Base-by-base conservation (phyloP, 2,888 invertebrate species). In the Embidobia sp. region DNA sequence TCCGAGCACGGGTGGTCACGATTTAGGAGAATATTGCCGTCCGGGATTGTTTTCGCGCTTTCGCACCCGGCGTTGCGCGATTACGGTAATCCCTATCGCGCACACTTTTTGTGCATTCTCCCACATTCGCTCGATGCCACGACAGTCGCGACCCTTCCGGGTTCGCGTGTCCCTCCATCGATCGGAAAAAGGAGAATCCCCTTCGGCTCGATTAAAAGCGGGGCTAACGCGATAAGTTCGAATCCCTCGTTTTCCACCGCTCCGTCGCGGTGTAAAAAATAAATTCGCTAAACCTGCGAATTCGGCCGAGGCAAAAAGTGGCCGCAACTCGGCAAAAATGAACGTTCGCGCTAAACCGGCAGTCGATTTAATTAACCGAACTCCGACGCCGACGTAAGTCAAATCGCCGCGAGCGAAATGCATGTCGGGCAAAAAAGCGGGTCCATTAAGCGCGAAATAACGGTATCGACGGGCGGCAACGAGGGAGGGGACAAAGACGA, bases 1-100 rank as follows among this genome's bases (percentile, higher is more conserved):
- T 79, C 49, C 49, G 57, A 46, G 59, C 66, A 48, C 55, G 75
- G 63, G 67, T 64, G 73, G 64, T 66, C 76, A 76, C 76, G 73
- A 76, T 63, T 69, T 61, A 53, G 31, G 44, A 46, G 51, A 59
- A 55, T 63, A 67, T 73, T 33, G 57, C 55, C 48, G 61, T 29
- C 42, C 42, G 33, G 33, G 67, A 73, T 73, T 69, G 59, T 79
- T 73, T 76, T 63, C 73, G 63, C 63, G 66, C 57, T 66, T 74
- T 59, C 48, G 8, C 59, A 66, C 57, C 16, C 40, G 26, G 6
- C 13, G 4, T 22, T 22, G n/a, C 16, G 44, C 61, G 51, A 61
- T 49, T 57, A 40, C 42, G 22, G 18, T 53, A 51, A 70, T 69
- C 59, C 33, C 16, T 22, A 29, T 48, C 37, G 42, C 15, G 29